A percentile compares a stretch with the other conserved stretches of the same genome.
These are phyloP conservation scores for Cranoglanis bouderius DNA, from an alignment of 2,113 vertebrate genomes.

Conservation along the genomic window DNA sequence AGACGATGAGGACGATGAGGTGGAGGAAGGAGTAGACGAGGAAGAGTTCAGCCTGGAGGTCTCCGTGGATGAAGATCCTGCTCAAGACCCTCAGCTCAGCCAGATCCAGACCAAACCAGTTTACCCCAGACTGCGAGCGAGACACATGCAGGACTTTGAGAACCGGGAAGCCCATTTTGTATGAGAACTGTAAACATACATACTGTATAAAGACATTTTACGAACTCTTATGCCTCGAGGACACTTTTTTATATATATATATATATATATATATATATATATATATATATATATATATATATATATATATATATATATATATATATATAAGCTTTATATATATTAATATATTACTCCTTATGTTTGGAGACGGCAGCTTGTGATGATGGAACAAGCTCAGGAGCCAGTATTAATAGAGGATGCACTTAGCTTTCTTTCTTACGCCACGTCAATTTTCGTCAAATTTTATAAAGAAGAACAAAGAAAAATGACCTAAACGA, in stretches of 20 bases:
- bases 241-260: constrained; percentile 35
- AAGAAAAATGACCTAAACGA: not conserved
- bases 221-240: not conserved
- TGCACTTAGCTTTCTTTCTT: constrained; percentile 70
- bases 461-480: not conserved
- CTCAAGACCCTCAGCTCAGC: constrained; percentile 51
- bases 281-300: constrained; percentile 49
- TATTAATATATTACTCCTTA: constrained; percentile 59
- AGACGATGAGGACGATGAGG: constrained; percentile 63
- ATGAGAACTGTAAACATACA: constrained; percentile 63
- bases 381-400: constrained; percentile 45
- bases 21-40: constrained; percentile 55
- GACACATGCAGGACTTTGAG: constrained; percentile 90
- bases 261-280: constrained; percentile 52
- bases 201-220: constrained; percentile 1
- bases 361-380: constrained; percentile 45
- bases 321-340: constrained; percentile 39
- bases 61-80: constrained; percentile 70
- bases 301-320: constrained; percentile 43
- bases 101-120: constrained; percentile 75
- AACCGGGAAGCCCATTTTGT: constrained; percentile 94
- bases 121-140: constrained; percentile 87
- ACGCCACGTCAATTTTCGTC: constrained; percentile 30
- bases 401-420: constrained; percentile 59
- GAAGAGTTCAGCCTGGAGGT: constrained; percentile 69